A percentile compares a stretch with the other conserved stretches of the same genome.
Evolutionary conservation across 2,113 vertebrate species (phyloP).

Genomic region (Oriolus oriolus): DNA sequence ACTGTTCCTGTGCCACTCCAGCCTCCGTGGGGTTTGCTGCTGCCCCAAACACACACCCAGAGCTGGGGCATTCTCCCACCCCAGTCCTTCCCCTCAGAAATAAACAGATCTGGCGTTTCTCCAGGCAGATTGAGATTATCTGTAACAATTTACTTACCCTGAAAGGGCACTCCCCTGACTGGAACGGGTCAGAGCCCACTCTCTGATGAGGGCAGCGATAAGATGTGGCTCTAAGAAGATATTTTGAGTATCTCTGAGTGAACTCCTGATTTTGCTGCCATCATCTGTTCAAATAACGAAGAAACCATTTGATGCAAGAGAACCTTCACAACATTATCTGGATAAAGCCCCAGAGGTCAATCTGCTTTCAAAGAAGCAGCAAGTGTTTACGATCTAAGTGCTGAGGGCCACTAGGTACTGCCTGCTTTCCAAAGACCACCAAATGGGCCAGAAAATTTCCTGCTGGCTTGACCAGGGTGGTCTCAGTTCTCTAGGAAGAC

Average conservation of each 20-base stretch:
- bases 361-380: not conserved
- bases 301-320: not conserved
- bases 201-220: not conserved
- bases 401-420: not conserved
- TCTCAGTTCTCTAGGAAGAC: not conserved
- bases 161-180: not conserved
- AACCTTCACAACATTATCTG: not conserved
- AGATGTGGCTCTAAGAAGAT: not conserved
- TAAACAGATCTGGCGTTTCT: not conserved
- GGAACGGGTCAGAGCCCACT: not conserved
- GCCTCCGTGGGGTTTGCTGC: not conserved
- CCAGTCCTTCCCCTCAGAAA: not conserved
- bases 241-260: not conserved
- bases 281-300: conserved; percentile 34
- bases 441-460: not conserved
- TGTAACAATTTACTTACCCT: not conserved
- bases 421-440: not conserved
- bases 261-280: conserved; percentile 46
- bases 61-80: not conserved
- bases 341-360: not conserved
- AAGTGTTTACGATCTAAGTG: not conserved
- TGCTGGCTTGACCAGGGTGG: not conserved
- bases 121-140: not conserved
- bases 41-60: not conserved
- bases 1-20: not conserved